These are phyloP conservation scores for Onthophagus sagittarius DNA, from an alignment of 2,888 invertebrate genomes.

Conservation along the genomic window DNA sequence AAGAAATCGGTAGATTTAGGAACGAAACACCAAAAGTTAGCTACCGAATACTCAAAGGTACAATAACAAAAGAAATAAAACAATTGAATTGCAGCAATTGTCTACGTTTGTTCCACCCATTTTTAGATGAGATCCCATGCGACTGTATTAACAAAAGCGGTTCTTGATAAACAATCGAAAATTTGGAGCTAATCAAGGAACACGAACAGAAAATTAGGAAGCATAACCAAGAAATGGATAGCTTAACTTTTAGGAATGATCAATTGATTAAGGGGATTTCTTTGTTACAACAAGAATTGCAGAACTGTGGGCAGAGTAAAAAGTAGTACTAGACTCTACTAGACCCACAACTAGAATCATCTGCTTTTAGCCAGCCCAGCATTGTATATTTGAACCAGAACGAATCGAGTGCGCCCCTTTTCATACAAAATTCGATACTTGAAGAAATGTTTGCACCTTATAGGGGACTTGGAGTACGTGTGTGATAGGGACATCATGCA, in stretches of 20 bases:
- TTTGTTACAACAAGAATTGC: conserved; percentile 85
- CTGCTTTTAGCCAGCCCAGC: no score
- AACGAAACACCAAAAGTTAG: conserved; percentile 87
- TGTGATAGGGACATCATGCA: no score
- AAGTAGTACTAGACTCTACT: no score
- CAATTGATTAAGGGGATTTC: conserved; percentile 88
- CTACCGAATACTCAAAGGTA: conserved; percentile 94
- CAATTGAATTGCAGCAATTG: background rate
- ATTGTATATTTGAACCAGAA: no score
- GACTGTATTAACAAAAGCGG: conserved; percentile 87
- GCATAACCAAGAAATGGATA: conserved; percentile 89
- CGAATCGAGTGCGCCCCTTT: no score
- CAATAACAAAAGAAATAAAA: no score
- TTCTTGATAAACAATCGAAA: conserved; percentile 85
- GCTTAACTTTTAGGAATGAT: conserved; percentile 86
- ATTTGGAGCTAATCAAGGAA: conserved; percentile 73
- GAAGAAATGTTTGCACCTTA: no score
- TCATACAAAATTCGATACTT: no score
- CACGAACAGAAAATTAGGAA: conserved; percentile 81
- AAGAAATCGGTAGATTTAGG: conserved; percentile 66
- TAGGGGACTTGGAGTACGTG: no score
- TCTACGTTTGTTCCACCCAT: conserved; percentile 9
- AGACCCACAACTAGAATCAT: no score
- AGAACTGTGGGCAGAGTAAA: conserved; percentile 48
- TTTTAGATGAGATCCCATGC: conserved; percentile 85